Evolutionary conservation across 2,797 vertebrate genomes (phyloP), one percentile per base, ranked within the genome.

Genomic region (Takifugu rubripes): DNA sequence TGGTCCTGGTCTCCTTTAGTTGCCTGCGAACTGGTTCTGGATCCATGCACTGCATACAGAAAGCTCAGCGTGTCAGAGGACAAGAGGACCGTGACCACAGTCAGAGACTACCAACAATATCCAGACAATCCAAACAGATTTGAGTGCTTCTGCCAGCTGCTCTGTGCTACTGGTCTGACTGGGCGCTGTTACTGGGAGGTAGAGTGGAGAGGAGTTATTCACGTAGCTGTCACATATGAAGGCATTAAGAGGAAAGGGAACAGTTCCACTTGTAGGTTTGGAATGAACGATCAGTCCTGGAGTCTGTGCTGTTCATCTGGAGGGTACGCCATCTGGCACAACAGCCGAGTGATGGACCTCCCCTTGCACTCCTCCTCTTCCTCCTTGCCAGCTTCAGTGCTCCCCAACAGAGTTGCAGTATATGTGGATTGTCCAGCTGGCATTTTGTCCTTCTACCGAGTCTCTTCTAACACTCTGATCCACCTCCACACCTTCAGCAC

Each of bases 171-270:
- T 25, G 52, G 15, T 42, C 4, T 70, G 40, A 56, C 52, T 33
- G 31, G 47, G 16, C 26, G 52, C 25, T 49, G 56, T 47, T 59
- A 63, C 51, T 69, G 66, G 66, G 60, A 63, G 55, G 43, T 51
- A 0, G 52, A 54, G 52, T 64, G 61, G 33, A 48, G 1, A 5
- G 62, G 58, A 10, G 2, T 0, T 6, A 45, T 62, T 16, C 0
- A 40, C 7, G 5, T 74, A 0, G 25, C 66, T 6, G 54, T 69
- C 43, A 62, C 24, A 2, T 51, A 69, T 47, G 27, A 9, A 17
- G 33, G 46, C 17, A 61, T 74, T 48, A 16, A 11, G 1, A 33
- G 47, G 33, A 43, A 6, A 15, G 51, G 66, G 24, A 2, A 14
- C 25, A 11, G 24, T 0, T 1, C 14, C 0, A 58, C 54, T 51